phyloP scores from a whole-genome alignment of 2,888 invertebrate genomes.

The Acleris holmiana region DNA sequence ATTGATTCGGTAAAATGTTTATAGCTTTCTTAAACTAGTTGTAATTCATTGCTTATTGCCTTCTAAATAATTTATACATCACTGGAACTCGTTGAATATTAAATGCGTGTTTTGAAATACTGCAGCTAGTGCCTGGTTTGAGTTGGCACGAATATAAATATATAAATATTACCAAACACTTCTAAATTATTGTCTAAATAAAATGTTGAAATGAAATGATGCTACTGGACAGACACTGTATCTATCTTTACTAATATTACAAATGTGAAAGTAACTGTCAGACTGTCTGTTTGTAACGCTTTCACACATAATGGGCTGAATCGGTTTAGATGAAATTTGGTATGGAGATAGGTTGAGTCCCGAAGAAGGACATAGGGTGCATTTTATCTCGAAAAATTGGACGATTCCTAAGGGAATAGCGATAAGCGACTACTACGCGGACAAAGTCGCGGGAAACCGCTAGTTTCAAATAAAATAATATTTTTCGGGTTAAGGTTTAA shows the following conservation, averaged over 20 bases:
- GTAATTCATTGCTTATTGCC: constrained; percentile 28
- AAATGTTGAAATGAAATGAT: neutral
- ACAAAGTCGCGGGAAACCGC: too few species aligned
- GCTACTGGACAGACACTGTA: too few species aligned
- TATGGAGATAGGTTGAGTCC: too few species aligned
- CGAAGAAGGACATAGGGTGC: too few species aligned
- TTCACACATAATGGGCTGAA: too few species aligned
- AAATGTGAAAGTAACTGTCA: too few species aligned
- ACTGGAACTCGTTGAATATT: constrained; percentile 16
- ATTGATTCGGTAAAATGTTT: constrained; percentile 37
- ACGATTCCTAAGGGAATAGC: too few species aligned
- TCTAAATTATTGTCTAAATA: constrained; percentile 9
- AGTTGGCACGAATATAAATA: constrained; percentile 27
- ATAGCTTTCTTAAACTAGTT: constrained; percentile 23
- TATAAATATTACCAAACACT: constrained; percentile 20
- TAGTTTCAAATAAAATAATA: neutral
- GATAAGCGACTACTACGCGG: too few species aligned
- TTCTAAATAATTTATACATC: constrained; percentile 26
- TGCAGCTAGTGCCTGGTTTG: constrained; percentile 10
- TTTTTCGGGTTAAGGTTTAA: constrained; percentile 1
- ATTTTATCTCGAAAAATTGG: too few species aligned
- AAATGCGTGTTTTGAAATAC: constrained; percentile 9
- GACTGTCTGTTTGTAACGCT: too few species aligned
- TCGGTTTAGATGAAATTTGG: too few species aligned
- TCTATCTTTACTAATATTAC: too few species aligned